Percentiles rank a stretch among this genome's conserved stretches.
phyloP scores from a whole-genome alignment of 2,113 vertebrate genomes.

The Pica pica region DNA sequence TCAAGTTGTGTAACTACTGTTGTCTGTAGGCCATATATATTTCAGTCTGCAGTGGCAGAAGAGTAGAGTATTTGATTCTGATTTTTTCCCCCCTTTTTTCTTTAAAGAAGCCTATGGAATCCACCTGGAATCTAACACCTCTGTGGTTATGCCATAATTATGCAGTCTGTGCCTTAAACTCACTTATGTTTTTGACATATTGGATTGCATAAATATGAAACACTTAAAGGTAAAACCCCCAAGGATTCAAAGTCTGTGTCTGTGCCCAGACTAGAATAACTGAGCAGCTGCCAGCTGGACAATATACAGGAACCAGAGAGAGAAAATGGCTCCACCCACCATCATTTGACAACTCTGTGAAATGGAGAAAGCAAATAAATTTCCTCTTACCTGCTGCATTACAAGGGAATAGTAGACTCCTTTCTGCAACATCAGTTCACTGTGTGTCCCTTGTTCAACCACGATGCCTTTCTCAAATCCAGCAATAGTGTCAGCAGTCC shows the following conservation, averaged over 20 bases:
- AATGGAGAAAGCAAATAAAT: background rate
- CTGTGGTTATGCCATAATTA: background rate
- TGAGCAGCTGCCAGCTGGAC: background rate
- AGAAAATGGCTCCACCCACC: background rate
- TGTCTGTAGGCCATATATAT: background rate
- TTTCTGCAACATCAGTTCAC: constrained; percentile 73
- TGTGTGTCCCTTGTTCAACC: constrained; percentile 73
- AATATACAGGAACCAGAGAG: background rate
- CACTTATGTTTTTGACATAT: background rate
- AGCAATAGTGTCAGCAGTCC: constrained; percentile 75
- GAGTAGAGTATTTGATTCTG: background rate
- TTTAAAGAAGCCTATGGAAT: background rate
- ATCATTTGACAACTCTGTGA: background rate
- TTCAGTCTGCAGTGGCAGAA: background rate
- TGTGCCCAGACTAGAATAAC: background rate
- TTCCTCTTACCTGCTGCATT: constrained; percentile 70
- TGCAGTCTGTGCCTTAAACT: background rate
- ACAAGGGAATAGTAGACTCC: constrained; percentile 77
- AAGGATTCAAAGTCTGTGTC: background rate
- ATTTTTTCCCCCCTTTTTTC: background rate
- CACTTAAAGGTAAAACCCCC: background rate
- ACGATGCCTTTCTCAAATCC: constrained; percentile 68
- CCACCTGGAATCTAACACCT: background rate
- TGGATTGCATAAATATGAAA: background rate
- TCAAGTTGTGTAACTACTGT: background rate